Conservation (phyloP, 2,888 invertebrate genomes). For the Rhagium mordax region DNA sequence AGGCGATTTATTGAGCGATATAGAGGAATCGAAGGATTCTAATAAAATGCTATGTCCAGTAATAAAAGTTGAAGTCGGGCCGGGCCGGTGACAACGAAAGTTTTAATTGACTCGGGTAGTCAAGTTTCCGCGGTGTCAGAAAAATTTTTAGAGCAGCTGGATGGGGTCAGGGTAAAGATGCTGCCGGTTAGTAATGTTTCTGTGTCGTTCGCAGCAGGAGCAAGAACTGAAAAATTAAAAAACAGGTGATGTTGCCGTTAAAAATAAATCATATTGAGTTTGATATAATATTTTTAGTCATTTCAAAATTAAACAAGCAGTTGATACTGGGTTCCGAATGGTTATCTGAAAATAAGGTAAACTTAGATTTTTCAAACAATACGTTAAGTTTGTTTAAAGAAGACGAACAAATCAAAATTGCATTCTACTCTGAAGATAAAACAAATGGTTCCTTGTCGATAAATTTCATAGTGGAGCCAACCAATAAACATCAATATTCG, state of each 20-base stretch:
- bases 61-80: neutral
- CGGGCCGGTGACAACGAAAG: neutral
- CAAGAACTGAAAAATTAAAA: neutral
- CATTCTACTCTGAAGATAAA: neutral
- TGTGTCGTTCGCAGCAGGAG: neutral
- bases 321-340: constrained; percentile 19
- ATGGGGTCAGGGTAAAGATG: neutral
- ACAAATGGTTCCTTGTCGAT: neutral
- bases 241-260: neutral
- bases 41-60: constrained; percentile 1
- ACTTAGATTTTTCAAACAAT: constrained; percentile 12
- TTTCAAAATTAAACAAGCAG: constrained; percentile 21
- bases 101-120: constrained; percentile 19
- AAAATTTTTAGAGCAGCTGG: constrained; percentile 6
- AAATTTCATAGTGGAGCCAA: neutral
- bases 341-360: neutral
- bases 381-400: neutral
- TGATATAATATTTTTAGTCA: constrained; percentile 12
- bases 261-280: neutral
- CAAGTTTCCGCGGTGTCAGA: constrained; percentile 27
- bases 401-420: neutral
- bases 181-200: neutral
- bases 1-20: constrained; percentile 1
- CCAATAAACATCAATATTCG: constrained; percentile 1
- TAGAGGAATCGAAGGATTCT: neutral